phyloP scores from a whole-genome alignment of 1,140 invertebrate genomes.

The Carposina sasakii region DNA sequence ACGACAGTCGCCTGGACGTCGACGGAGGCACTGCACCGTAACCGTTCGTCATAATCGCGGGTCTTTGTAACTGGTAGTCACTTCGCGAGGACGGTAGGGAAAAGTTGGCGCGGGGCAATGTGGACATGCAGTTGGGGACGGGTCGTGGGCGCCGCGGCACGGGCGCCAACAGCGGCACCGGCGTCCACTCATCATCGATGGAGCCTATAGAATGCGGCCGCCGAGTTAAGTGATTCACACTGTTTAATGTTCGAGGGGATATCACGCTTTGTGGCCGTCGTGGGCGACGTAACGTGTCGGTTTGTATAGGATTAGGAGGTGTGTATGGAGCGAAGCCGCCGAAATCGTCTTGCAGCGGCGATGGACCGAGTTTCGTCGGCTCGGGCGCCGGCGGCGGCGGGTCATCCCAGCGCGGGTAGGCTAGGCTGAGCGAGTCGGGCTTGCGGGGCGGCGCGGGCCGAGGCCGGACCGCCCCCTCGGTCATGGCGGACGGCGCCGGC shows the following conservation, averaged over 20 bases:
- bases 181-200: conserved; percentile 53
- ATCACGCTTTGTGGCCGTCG: conserved; percentile 66
- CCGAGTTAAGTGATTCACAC: conserved; percentile 56
- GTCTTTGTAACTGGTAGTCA: conserved; percentile 76
- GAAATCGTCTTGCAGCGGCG: conserved; percentile 64
- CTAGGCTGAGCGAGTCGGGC: conserved; percentile 54
- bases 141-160: conserved; percentile 59
- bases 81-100: conserved; percentile 73
- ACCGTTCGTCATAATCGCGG: conserved; percentile 62
- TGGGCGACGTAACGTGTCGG: conserved; percentile 43
- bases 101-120: conserved; percentile 60
- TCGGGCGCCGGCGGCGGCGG: conserved; percentile 62
- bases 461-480: conserved; percentile 58
- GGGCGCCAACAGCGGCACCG: conserved; percentile 55
- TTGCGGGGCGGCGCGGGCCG: conserved; percentile 65
- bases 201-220: conserved; percentile 64
- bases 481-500: conserved; percentile 42
- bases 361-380: conserved; percentile 40
- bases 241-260: conserved; percentile 46
- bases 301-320: conserved; percentile 70
- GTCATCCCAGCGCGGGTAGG: conserved; percentile 57
- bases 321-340: conserved; percentile 73
- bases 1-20: conserved; percentile 47
- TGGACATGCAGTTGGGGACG: conserved; percentile 41
- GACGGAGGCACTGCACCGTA: conserved; percentile 62